Base-by-base conservation (phyloP, 1,140 invertebrate genomes). In the Eriocheir sinensis region DNA sequence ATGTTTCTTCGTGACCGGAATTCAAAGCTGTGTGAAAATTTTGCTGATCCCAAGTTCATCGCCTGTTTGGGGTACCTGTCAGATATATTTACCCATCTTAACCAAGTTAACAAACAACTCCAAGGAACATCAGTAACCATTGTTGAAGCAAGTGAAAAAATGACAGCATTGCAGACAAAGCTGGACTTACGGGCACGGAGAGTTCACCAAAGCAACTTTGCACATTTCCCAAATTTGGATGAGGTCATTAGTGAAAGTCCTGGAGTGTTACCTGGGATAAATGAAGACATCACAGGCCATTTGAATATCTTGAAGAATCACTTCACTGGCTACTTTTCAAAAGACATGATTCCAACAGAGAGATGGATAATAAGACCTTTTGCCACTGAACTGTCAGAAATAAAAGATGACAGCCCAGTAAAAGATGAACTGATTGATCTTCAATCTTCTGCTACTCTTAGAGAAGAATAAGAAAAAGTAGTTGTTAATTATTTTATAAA, bases 41-140 rank as follows among this genome's bases (percentile, higher is more conserved):
- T 91, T 80, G 60, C 38, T 88, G 60, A 91, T 91, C 90, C 60
- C 72, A 41, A 34, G 90, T 91, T 80, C 90, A 91, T 91, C 32
- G 60, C 53, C 53, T 80, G 53, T 91, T 79, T 80, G 12, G 90
- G 53, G 36, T 91, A 79, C 72, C 90, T 41, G 15, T 91, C 53
- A 91, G 53, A 91, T 91, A 80, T 91, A 91, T 91, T 80, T 91
- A 80, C n/a, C 90, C 60, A 80, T 80, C 90, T 91, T 60, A 80
- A 90, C 89, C 88, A 89, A 90, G 34, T 80, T 40, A 92, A 93
- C 80, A 53, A 93, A 86, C 91, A 93, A 93, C 79, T 93, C 80
- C 80, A 93, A 27, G 80, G 91, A 44, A 86, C 21, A 85, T 93
- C 91, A 93, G 80, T 85, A 85, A 93, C 91, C 79, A 83, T 85